Conservation (phyloP, 2,797 vertebrate genomes). For the Carcharodon carcharias region DNA sequence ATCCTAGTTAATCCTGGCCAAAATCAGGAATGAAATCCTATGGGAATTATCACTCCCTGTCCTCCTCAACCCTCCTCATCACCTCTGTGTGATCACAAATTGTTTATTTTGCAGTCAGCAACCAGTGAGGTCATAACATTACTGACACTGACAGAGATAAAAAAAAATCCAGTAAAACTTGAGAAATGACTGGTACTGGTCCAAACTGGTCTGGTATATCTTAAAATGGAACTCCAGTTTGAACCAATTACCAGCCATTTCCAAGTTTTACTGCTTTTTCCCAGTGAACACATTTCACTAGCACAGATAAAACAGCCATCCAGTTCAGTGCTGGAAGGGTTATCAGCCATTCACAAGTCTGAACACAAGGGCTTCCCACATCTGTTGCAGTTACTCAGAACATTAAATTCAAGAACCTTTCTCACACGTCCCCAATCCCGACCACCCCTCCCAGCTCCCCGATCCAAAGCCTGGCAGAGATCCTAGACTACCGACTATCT, state of each 20-base stretch:
- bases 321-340: neutral
- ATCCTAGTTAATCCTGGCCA: too few species aligned
- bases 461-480: neutral
- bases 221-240: too few species aligned
- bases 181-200: too few species aligned
- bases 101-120: neutral
- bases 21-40: too few species aligned
- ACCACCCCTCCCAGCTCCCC: too few species aligned
- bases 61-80: neutral
- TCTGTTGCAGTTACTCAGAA: neutral
- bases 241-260: too few species aligned
- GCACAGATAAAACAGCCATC: neutral
- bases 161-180: too few species aligned
- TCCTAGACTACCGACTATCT: too few species aligned
- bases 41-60: too few species aligned
- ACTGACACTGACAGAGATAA: neutral
- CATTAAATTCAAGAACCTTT: neutral
- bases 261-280: too few species aligned
- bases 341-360: neutral
- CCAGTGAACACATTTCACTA: neutral
- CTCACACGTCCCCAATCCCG: neutral
- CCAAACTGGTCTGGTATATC: too few species aligned
- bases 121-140: neutral
- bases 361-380: neutral
- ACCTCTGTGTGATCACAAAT: neutral